Evolutionary conservation across 2,888 invertebrate species (phyloP).

Genomic region (Cotesia congregata): DNA sequence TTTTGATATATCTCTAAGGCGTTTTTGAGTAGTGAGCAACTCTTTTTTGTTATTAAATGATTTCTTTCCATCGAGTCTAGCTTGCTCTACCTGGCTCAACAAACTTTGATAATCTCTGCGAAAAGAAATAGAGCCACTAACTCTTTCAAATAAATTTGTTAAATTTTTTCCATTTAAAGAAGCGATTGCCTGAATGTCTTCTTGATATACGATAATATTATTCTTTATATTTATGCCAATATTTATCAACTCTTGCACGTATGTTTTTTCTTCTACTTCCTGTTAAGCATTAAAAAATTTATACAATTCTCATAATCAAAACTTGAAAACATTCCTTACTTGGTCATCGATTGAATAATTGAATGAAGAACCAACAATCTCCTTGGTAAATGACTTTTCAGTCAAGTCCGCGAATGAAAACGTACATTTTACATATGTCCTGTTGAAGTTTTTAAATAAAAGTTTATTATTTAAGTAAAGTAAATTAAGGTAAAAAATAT

Average conservation of each 20-base stretch:
- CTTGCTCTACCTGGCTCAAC: conserved; percentile 90
- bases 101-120: conserved; percentile 90
- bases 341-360: background rate
- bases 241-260: background rate
- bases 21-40: conserved; percentile 93
- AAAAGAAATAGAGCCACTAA: conserved; percentile 92
- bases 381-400: background rate
- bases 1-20: background rate
- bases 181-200: conserved; percentile 95
- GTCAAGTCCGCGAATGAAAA: background rate
- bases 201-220: conserved; percentile 98
- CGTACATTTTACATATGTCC: background rate
- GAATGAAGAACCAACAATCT: background rate
- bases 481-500: no score
- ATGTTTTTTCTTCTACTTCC: background rate
- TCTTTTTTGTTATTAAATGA: conserved; percentile 93
- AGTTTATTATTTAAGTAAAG: no score
- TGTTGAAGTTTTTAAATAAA: background rate
- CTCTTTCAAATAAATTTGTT: conserved; percentile 94
- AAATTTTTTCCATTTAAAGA: conserved; percentile 98
- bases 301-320: background rate
- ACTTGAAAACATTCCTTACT: background rate
- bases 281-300: background rate
- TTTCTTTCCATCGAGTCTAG: conserved; percentile 96
- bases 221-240: conserved; percentile 62